These are phyloP conservation scores for Chaetophractus vellerosus DNA, from an alignment of 2,797 vertebrate species.

Conservation along the genomic window DNA sequence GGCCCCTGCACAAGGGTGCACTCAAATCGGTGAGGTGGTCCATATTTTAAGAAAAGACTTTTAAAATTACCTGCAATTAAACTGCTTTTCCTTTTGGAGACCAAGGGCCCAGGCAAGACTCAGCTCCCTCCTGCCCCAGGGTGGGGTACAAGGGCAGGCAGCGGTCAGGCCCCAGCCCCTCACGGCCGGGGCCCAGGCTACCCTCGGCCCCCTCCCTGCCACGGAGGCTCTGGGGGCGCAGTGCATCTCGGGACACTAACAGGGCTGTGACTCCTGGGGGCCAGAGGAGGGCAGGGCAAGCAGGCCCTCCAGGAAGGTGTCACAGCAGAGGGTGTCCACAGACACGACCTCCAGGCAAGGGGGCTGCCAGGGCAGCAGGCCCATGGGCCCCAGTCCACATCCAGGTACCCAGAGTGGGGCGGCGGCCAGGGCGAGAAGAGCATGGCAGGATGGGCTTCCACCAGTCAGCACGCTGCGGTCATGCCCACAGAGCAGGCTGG, in stretches of 20 bases:
- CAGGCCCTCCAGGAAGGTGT: background rate
- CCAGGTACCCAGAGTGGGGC: slow-evolving; percentile 82
- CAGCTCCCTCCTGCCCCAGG: background rate
- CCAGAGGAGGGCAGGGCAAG: background rate
- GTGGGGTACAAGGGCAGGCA: background rate
- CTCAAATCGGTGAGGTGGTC: no score
- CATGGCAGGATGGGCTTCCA: background rate
- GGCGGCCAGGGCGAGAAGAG: no score
- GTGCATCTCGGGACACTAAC: slow-evolving; percentile 52
- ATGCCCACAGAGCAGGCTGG: no score
- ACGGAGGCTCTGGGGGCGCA: background rate
- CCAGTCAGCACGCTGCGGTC: no score
- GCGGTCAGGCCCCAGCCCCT: no score
- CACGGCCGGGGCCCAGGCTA: no score
- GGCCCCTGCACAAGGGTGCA: no score
- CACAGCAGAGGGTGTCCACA: background rate
- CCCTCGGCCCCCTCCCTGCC: no score
- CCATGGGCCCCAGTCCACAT: slow-evolving; percentile 62
- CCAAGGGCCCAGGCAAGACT: background rate
- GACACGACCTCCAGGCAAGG: background rate
- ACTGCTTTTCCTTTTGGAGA: no score
- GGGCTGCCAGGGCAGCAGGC: background rate
- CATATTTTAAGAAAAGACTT: no score
- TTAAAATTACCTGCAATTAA: background rate
- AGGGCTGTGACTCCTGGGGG: slow-evolving; percentile 35